Evolutionary conservation across 2,113 vertebrate species (phyloP).

Genomic region (Tetraodon nigroviridis): DNA sequence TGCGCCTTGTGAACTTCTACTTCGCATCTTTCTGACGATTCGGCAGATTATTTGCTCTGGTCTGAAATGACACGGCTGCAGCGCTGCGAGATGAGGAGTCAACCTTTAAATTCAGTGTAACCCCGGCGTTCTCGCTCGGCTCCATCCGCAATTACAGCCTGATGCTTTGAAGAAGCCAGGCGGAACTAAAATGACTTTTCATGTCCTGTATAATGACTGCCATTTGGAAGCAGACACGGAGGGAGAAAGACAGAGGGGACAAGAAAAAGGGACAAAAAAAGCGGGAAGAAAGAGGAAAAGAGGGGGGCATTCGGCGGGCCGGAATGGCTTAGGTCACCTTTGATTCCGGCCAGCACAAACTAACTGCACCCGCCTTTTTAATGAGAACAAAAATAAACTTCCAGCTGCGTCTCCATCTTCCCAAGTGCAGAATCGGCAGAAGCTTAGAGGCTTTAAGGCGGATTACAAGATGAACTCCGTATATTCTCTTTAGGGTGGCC

Average conservation of each 20-base stretch:
- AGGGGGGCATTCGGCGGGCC: conserved; percentile 50
- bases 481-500: conserved; percentile 62
- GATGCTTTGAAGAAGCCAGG: conserved; percentile 74
- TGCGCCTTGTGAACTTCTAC: background rate
- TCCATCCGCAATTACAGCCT: conserved; percentile 72
- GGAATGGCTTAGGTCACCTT: conserved; percentile 66
- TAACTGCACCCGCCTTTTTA: conserved; percentile 2
- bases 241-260: conserved; percentile 46
- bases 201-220: conserved; percentile 74
- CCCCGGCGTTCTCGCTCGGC: conserved; percentile 56
- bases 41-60: background rate
- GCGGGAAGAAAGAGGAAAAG: conserved; percentile 43
- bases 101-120: conserved; percentile 66
- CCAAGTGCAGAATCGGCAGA: conserved; percentile 24
- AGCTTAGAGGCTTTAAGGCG: conserved; percentile 62
- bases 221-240: conserved; percentile 69
- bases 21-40: background rate
- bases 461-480: conserved; percentile 68
- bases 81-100: conserved; percentile 60
- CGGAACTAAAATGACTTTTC: conserved; percentile 78
- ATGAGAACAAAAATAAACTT: conserved; percentile 15
- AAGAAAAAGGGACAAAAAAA: conserved; percentile 43
- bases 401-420: conserved; percentile 25
- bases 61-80: conserved; percentile 37
- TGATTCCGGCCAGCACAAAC: conserved; percentile 51